phyloP scores from a whole-genome alignment of 2,888 invertebrate species.

The Ditylenchus weischeri region DNA sequence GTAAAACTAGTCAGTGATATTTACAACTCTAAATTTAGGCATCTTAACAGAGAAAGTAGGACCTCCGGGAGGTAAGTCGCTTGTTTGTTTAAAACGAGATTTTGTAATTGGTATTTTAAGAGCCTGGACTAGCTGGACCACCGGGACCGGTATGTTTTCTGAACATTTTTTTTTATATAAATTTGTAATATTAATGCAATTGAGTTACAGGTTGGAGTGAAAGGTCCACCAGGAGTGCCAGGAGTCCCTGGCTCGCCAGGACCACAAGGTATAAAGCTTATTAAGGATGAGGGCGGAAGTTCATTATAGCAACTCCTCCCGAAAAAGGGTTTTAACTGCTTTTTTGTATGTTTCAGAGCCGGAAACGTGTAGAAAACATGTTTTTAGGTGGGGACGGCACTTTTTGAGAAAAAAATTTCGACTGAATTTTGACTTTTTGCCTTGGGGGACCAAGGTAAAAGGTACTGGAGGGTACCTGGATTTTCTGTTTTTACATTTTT shows the following conservation, averaged over 20 bases:
- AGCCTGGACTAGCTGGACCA: slow-evolving; percentile 21
- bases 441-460: no score
- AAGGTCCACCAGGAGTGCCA: slow-evolving; percentile 26
- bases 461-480: no score
- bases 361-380: no score
- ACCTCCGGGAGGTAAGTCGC: slow-evolving; percentile 12
- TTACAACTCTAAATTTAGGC: background rate
- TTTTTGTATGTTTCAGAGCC: no score
- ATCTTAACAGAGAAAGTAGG: slow-evolving; percentile 16
- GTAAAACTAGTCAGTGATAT: background rate
- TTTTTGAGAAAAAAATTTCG: no score
- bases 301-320: no score
- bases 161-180: background rate
- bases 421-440: no score
- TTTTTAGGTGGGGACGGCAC: no score
- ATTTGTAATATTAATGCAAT: background rate
- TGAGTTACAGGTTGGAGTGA: slow-evolving; percentile 16
- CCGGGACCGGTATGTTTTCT: slow-evolving; percentile 4
- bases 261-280: slow-evolving; percentile 17
- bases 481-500: no score
- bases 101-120: background rate
- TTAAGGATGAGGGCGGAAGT: no score
- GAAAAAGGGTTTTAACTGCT: no score
- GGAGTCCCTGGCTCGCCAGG: slow-evolving; percentile 34
- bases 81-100: background rate